Evolutionary conservation across 2,113 vertebrate genomes (phyloP), one percentile per base, ranked within the genome.

Genomic region (Chaenocephalus aceratus): DNA sequence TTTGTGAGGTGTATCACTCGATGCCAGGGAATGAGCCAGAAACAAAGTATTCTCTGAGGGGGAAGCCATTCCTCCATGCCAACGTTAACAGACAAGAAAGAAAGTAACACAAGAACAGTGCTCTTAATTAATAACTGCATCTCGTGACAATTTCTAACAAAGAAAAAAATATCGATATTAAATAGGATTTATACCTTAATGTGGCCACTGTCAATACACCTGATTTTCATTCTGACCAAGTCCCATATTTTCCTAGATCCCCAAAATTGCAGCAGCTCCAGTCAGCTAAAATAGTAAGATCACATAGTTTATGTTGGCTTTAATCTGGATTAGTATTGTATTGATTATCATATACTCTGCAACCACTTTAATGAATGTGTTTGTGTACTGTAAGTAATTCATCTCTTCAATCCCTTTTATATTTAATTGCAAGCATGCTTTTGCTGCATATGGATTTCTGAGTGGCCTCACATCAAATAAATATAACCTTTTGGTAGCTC

Each of bases 1-100:
- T 75, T 79, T 78, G 18, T 80, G 65, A 73, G 76, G 87, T 26
- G 72, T 49, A 53, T 85, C 62, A 54, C 45, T 84, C 68, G 16
- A 72, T 80, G 75, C 45, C 41, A 16, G 52, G 0, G 79, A 75
- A 53, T 41, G 51, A 80, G 80, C 34, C 68, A 67, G 56, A 78
- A 75, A 5, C 7, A 85, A 63, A 30, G 34, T 45, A 44, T 71
- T 81, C 66, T 57, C 78, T 14, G 51, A 78, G 48, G 72, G 73
- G 26, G 54, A 51, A 5, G 23, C 45, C 14, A 10, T 48, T 75
- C 13, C n/a, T 71, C 54, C 41, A 21, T 68, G 71, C 78, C 64
- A 75, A 14, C 16, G 8, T 16, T 70, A 52, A 68, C 59, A 66
- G 56, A 83, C 46, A 34, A 61, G 16, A 49, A 34, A 41, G 26